phyloP scores from a whole-genome alignment of 1,140 invertebrate genomes.

The Listronotus bonariensis region DNA sequence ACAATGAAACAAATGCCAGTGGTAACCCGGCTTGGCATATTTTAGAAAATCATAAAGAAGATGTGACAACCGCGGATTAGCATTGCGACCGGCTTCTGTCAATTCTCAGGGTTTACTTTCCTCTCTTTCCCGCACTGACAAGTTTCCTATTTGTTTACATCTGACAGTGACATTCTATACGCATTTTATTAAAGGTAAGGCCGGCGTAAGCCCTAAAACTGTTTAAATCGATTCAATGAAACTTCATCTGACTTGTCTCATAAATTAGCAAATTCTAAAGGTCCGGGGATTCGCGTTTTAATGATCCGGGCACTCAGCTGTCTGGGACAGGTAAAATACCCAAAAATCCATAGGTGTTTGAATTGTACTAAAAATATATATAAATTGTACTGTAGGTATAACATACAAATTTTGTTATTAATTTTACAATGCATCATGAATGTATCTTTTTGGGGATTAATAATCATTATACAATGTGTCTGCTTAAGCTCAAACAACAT shows the following conservation, averaged over 20 bases:
- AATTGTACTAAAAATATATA: conserved; percentile 13
- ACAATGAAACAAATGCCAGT: too few species aligned
- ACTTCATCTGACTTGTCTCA: conserved; percentile 6
- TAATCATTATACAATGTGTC: too few species aligned
- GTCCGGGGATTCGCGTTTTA: conserved; percentile 13
- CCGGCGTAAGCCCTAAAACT: background rate
- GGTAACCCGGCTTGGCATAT: too few species aligned
- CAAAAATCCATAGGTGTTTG: conserved; percentile 10
- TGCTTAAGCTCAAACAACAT: too few species aligned
- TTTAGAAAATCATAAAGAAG: background rate
- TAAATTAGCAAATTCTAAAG: conserved; percentile 26
- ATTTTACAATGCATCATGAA: too few species aligned
- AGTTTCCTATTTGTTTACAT: conserved; percentile 51
- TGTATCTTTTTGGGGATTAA: too few species aligned
- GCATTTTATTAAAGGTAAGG: conserved; percentile 5
- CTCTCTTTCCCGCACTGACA: background rate
- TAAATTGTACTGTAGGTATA: too few species aligned
- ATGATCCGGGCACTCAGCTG: conserved; percentile 26
- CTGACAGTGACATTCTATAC: conserved; percentile 25
- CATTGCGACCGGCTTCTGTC: background rate
- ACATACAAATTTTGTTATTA: too few species aligned
- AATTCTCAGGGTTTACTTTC: background rate
- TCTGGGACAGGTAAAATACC: conserved; percentile 28
- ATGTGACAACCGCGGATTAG: background rate
- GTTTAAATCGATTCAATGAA: conserved; percentile 5